Conservation (phyloP, 2,888 invertebrate genomes). For the Cecidostiba fungosa region DNA sequence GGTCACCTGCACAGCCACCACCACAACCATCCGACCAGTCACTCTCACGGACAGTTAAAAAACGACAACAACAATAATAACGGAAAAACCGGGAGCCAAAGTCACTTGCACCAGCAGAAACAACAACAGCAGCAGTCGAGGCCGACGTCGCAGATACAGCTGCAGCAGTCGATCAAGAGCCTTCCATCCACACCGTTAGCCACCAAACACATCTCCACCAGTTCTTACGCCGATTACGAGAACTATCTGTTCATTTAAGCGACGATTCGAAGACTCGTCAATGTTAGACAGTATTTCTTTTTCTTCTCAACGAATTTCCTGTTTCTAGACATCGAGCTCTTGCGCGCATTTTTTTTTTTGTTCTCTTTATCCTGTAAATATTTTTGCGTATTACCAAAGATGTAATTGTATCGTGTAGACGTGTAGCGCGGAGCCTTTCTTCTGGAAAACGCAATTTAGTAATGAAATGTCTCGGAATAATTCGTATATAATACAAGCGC, state of each 20-base stretch:
- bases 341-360: background rate
- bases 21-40: conserved; percentile 76
- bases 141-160: conserved; percentile 66
- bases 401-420: background rate
- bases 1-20: conserved; percentile 76
- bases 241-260: conserved; percentile 85
- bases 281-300: background rate
- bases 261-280: background rate
- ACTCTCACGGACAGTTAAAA: conserved; percentile 13
- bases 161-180: conserved; percentile 75
- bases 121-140: conserved; percentile 67
- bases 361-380: background rate
- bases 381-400: conserved; percentile 1
- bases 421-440: background rate
- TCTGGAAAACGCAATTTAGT: conserved; percentile 32
- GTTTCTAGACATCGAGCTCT: background rate
- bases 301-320: background rate
- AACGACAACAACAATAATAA: conserved; percentile 61
- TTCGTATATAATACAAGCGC: too few relatives aligned
- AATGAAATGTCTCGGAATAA: background rate
- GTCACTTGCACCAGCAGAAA: conserved; percentile 68
- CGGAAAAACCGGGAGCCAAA: conserved; percentile 65
- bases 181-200: conserved; percentile 77
- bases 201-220: conserved; percentile 75
- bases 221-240: conserved; percentile 84